Evolutionary conservation across 1,140 invertebrate genomes (phyloP).

Genomic region (Bradynema listronoti): DNA sequence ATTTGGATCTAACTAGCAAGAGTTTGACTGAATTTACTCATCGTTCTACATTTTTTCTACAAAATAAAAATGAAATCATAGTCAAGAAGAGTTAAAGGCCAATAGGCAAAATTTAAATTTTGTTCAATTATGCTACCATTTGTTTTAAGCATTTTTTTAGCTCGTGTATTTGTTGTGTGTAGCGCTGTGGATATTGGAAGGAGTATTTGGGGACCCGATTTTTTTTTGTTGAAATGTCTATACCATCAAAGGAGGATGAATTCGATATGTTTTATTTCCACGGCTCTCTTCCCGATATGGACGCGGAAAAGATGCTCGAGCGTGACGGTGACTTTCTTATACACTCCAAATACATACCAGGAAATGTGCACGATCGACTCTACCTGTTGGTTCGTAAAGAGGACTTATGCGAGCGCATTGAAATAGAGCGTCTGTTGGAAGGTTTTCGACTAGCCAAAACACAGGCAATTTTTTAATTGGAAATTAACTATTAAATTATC

Average conservation of each 20-base stretch:
- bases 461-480: not conserved
- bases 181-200: too few relatives aligned
- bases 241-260: conserved; percentile 22
- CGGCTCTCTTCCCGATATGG: conserved; percentile 41
- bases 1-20: too few relatives aligned
- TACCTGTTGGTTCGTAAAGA: conserved; percentile 21
- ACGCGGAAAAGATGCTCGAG: conserved; percentile 35
- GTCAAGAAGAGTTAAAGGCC: too few relatives aligned
- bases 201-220: too few relatives aligned
- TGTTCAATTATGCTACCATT: too few relatives aligned
- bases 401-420: not conserved
- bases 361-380: conserved; percentile 8
- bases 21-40: too few relatives aligned
- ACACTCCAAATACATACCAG: conserved; percentile 20
- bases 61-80: too few relatives aligned
- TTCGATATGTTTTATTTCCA: conserved; percentile 36
- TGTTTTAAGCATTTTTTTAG: too few relatives aligned
- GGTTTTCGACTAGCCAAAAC: conserved; percentile 21
- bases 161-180: too few relatives aligned
- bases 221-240: too few relatives aligned
- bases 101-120: too few relatives aligned
- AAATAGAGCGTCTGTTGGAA: conserved; percentile 19
- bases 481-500: not conserved
- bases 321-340: conserved; percentile 35
- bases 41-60: too few relatives aligned